phyloP scores from a whole-genome alignment of 2,113 vertebrate genomes.

The Redunca redunca region DNA sequence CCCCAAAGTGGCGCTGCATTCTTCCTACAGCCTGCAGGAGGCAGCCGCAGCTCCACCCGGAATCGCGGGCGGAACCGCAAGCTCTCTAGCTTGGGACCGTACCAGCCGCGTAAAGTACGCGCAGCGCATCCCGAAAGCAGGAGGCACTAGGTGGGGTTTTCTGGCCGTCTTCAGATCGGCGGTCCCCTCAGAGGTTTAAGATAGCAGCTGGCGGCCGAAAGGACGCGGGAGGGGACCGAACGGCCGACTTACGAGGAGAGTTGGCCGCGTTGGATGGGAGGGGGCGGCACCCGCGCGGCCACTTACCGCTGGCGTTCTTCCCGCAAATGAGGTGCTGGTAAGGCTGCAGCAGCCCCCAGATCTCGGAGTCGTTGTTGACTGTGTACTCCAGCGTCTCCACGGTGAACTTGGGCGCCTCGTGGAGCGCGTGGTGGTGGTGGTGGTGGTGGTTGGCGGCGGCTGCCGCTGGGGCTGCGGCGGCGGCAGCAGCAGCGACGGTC shows the following conservation, averaged over 20 bases:
- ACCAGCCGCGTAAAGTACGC: not conserved
- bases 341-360: constrained; percentile 92
- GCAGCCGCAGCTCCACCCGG: not conserved
- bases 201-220: not conserved
- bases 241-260: constrained; percentile 27
- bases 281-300: not conserved
- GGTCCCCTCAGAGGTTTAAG: not conserved
- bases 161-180: not conserved
- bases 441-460: constrained; percentile 56
- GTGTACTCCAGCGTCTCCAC: constrained; percentile 92
- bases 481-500: not conserved
- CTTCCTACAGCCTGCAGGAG: not conserved
- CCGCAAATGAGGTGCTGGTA: constrained; percentile 95
- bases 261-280: not conserved
- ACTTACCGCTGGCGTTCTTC: constrained; percentile 95
- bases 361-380: constrained; percentile 91
- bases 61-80: not conserved
- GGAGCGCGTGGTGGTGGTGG: constrained; percentile 71
- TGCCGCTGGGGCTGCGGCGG: not conserved
- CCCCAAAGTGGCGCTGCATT: not conserved
- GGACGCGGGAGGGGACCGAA: not conserved
- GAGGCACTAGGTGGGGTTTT: not conserved
- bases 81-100: not conserved
- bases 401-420: constrained; percentile 87
- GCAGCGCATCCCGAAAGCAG: not conserved